Evolutionary conservation across 2,888 invertebrate species (phyloP).

Genomic region (Uropetala carovei): DNA sequence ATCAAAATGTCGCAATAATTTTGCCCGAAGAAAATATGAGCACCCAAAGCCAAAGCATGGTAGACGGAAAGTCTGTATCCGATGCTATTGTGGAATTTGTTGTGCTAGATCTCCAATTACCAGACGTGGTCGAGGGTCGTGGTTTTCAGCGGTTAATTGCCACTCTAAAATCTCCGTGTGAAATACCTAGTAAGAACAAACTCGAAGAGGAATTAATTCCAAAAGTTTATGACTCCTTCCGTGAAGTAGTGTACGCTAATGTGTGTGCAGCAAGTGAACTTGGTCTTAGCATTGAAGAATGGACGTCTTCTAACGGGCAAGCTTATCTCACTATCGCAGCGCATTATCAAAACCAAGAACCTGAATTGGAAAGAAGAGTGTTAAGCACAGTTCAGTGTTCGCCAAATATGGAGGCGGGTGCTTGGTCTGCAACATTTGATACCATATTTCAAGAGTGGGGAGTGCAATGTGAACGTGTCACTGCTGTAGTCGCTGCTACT

Average conservation of each 20-base stretch:
- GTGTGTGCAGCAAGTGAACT: constrained; percentile 72
- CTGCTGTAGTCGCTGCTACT: constrained; percentile 74
- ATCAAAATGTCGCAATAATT: constrained; percentile 72
- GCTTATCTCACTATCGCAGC: constrained; percentile 74
- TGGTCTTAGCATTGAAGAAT: constrained; percentile 75
- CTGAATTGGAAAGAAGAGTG: constrained; percentile 74
- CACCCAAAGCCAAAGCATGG: constrained; percentile 66
- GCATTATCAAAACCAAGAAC: constrained; percentile 75
- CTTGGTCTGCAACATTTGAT: constrained; percentile 74
- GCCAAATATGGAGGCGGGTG: constrained; percentile 72
- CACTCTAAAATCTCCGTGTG: constrained; percentile 75
- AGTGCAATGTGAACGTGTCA: constrained; percentile 74
- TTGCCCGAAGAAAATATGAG: constrained; percentile 72
- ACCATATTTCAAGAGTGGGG: constrained; percentile 74
- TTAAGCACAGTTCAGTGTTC: constrained; percentile 75
- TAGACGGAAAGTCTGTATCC: constrained; percentile 74
- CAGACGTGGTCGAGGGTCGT: constrained; percentile 75
- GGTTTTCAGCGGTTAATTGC: constrained; percentile 75
- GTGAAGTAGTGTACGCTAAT: constrained; percentile 72
- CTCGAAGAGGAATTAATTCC: constrained; percentile 76
- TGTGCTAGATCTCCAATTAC: constrained; percentile 75
- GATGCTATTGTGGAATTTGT: constrained; percentile 76
- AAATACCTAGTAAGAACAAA: constrained; percentile 75
- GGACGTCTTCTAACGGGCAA: constrained; percentile 73
- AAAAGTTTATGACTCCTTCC: constrained; percentile 74